phyloP scores from a whole-genome alignment of 2,113 vertebrate species.

The Anarrhichthys ocellatus region DNA sequence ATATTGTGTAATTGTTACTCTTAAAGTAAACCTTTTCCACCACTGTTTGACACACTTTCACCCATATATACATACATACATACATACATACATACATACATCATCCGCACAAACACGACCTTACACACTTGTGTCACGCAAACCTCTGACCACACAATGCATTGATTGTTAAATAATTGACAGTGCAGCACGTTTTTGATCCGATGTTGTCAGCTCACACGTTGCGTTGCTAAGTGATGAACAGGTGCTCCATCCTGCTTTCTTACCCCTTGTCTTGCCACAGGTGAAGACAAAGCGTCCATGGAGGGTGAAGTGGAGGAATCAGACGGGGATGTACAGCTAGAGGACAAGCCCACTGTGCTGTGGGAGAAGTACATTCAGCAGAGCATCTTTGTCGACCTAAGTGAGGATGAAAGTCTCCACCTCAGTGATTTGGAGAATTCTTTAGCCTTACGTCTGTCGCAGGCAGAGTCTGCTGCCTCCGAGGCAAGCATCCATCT shows the following conservation, averaged over 20 bases:
- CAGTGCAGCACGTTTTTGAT: constrained; percentile 46
- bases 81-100: not conserved
- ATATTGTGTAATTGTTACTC: not conserved
- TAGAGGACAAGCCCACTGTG: constrained; percentile 46
- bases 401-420: constrained; percentile 83
- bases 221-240: constrained; percentile 74
- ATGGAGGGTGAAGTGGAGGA: constrained; percentile 69
- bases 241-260: constrained; percentile 25
- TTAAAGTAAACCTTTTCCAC: not conserved
- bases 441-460: constrained; percentile 73
- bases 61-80: not conserved
- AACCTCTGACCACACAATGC: constrained; percentile 33
- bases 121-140: not conserved
- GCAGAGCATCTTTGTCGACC: constrained; percentile 83
- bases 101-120: constrained; percentile 20
- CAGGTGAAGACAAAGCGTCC: constrained; percentile 35
- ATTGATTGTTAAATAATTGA: constrained; percentile 60
- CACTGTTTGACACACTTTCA: not conserved
- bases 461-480: constrained; percentile 66
- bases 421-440: constrained; percentile 81
- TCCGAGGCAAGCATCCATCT: constrained; percentile 76
- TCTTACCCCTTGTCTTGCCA: constrained; percentile 9
- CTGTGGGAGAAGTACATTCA: constrained; percentile 81
- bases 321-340: constrained; percentile 58
- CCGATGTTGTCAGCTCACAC: constrained; percentile 59